Base-by-base conservation (phyloP, 1,140 invertebrate genomes). In the Carcinoscorpius rotundicauda region DNA sequence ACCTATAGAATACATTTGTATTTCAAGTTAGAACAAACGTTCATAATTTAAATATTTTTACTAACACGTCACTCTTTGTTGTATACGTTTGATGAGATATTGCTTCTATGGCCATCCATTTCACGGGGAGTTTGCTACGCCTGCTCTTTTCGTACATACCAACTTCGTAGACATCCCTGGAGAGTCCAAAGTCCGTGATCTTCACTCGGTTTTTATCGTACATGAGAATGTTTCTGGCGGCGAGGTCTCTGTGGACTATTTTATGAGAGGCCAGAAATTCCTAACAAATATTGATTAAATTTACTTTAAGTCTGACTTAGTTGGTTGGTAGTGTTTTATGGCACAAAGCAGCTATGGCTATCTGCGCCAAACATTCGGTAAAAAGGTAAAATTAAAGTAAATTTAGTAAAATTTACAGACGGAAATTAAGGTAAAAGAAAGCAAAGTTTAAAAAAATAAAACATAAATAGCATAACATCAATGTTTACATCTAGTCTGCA, bases 171-270 rank as follows among this genome's bases (percentile, higher is more conserved):
- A 79, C 72, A 71, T 78, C 75, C 62, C 78, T 71, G 9, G 78
- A 75, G 51, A 82, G 70, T 5, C 80, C 80, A 71, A 82, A 82
- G 71, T 82, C 81, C 52, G 70, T 72, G 10, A 78, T 73, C 67
- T 78, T 78, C 4, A 74, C 74, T 6, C 77, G 72, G 63, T 79
- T 77, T 64, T 78, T 70, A 55, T 74, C 72, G 51, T 73, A 74
- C 5, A 81, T 69, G 51, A 82, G 71, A 50, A 82, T 73, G 68
- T 82, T 81, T 66, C 80, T 69, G 5, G 78, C 76, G 5, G 80
- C 80, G 59, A 81, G 71, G 68, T 82, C 80, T 49, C 80, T 72
- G 71, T 82, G 80, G 11, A 76, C 64, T 6, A 75, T 60, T 51
- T 66, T 6, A 10, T 66, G 52, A 48, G 65, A 57, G 1, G 50